phyloP scores from a whole-genome alignment of 2,888 invertebrate genomes.

The Dorcus parallelipipedus region DNA sequence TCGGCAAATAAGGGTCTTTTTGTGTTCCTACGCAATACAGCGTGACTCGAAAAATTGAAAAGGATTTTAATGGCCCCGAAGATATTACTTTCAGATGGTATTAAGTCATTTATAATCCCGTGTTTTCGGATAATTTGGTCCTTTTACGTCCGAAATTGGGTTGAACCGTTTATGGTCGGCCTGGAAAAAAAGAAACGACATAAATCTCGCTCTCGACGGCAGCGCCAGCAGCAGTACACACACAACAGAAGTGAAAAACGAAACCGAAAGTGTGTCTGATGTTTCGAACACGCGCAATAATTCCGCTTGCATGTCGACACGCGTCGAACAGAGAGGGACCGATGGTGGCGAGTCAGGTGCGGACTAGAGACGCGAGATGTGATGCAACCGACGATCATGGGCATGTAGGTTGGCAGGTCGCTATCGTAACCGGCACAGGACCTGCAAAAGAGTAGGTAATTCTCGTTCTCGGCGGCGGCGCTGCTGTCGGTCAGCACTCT shows the following conservation, averaged over 20 bases:
- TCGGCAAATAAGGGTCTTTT: too few species aligned
- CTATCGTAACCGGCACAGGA: conserved; percentile 25
- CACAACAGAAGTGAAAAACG: conserved; percentile 11
- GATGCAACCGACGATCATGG: conserved; percentile 42
- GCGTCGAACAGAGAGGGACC: conserved; percentile 6
- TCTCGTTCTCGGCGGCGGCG: not conserved
- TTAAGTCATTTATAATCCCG: too few species aligned
- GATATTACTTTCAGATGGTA: too few species aligned
- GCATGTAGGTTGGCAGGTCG: conserved; percentile 44
- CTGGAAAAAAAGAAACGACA: too few species aligned
- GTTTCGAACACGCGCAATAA: conserved; percentile 13
- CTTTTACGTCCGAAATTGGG: too few species aligned
- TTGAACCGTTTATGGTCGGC: too few species aligned
- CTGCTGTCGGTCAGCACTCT: not conserved
- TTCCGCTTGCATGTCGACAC: conserved; percentile 13
- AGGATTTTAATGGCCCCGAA: too few species aligned
- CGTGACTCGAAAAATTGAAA: too few species aligned
- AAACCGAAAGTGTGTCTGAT: conserved; percentile 17
- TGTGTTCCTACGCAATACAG: too few species aligned
- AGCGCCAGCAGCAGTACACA: too few species aligned
- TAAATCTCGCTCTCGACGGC: too few species aligned
- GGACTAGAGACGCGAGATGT: conserved; percentile 23
- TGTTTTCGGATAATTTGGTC: too few species aligned
- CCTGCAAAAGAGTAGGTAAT: conserved; percentile 1
- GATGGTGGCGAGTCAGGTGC: conserved; percentile 8